Evolutionary conservation across 2,888 invertebrate species (phyloP).

Genomic region (Temnothorax rugatulus): DNA sequence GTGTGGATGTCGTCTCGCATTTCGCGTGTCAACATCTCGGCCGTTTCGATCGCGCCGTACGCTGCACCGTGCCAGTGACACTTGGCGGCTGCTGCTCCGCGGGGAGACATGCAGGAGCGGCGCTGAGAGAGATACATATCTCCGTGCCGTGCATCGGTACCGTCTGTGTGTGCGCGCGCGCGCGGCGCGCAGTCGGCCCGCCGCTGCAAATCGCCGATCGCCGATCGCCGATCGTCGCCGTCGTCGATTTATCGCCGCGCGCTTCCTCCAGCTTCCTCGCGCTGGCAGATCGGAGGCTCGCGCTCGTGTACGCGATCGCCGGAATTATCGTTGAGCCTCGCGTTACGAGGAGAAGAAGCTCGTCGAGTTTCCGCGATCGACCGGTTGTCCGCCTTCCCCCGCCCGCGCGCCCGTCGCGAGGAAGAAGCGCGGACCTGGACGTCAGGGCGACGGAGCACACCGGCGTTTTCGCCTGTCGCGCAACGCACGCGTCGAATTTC

Average conservation of each 20-base stretch:
- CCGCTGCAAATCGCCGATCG: too few species aligned
- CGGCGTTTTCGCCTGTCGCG: background rate
- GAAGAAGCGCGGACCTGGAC: slow-evolving; percentile 11
- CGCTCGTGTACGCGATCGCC: background rate
- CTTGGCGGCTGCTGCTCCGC: slow-evolving; percentile 44
- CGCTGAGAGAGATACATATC: slow-evolving; percentile 1
- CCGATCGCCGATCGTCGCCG: slow-evolving; percentile 11
- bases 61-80: slow-evolving; percentile 62
- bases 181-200: background rate
- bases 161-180: background rate
- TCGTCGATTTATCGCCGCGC: slow-evolving; percentile 10
- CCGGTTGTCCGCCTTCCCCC: background rate
- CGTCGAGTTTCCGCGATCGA: slow-evolving; percentile 4
- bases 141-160: background rate
- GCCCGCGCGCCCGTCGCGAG: background rate
- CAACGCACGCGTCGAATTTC: background rate
- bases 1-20: slow-evolving; percentile 47
- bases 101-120: slow-evolving; percentile 16
- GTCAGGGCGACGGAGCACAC: background rate
- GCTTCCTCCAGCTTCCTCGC: background rate
- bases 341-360: background rate
- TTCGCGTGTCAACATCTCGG: slow-evolving; percentile 39
- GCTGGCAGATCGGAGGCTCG: background rate
- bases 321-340: background rate
- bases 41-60: slow-evolving; percentile 41